Percentiles rank a stretch among this genome's conserved stretches.
These are phyloP conservation scores for Listronotus oregonensis DNA, from an alignment of 1,140 invertebrate genomes.

Conservation along the genomic window DNA sequence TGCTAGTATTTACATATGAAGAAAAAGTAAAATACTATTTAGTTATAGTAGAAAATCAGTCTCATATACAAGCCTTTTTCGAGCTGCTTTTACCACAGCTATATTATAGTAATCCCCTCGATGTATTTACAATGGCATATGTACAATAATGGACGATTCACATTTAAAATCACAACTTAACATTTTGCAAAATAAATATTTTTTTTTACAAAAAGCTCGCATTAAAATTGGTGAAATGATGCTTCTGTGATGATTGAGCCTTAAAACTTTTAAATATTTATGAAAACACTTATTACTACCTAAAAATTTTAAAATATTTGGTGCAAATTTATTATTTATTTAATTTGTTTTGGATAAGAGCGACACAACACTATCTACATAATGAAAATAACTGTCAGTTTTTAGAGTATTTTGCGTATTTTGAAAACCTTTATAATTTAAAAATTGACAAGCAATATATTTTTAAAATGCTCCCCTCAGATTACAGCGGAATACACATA, in stretches of 20 bases:
- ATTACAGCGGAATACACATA: too few relatives aligned
- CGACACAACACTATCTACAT: too few relatives aligned
- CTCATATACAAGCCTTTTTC: constrained; percentile 52
- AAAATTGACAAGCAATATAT: too few relatives aligned
- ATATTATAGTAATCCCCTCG: constrained; percentile 23
- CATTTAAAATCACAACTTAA: constrained; percentile 17
- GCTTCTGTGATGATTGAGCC: constrained; percentile 19
- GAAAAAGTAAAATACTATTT: constrained; percentile 35
- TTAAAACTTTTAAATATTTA: constrained; percentile 3
- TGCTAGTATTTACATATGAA: constrained; percentile 25
- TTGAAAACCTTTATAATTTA: too few relatives aligned
- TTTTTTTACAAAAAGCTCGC: too few relatives aligned
- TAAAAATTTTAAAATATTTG: neutral
- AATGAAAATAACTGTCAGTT: too few relatives aligned
- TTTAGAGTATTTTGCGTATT: too few relatives aligned
- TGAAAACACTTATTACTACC: constrained; percentile 2
- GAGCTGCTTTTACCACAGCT: constrained; percentile 29
- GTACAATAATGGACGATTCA: constrained; percentile 26
- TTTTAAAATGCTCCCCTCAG: too few relatives aligned
- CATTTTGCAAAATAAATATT: too few relatives aligned
- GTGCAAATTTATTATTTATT: too few relatives aligned
- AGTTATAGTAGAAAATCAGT: constrained; percentile 54
- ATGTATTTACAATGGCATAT: constrained; percentile 25
- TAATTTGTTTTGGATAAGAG: too few relatives aligned
- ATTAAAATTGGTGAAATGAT: too few relatives aligned